Evolutionary conservation across 2,888 invertebrate species (phyloP), one percentile per base, ranked within the genome.

Genomic region (Petrolisthes manimaculis): DNA sequence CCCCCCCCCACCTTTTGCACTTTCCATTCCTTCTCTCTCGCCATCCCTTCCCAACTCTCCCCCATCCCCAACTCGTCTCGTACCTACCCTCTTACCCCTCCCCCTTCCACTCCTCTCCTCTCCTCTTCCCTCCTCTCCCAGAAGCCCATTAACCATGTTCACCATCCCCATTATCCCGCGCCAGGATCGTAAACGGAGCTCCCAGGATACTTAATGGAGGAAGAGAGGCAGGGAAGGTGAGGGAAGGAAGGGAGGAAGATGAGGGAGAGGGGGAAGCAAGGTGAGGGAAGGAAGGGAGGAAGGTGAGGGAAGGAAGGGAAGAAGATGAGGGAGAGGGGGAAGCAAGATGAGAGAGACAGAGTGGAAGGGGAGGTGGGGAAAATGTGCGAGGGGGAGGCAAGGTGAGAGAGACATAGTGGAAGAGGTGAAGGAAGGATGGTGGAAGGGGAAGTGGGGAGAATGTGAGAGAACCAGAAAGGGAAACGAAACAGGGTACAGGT

Each of bases 121-220:
- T 74, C n/a, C 24, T 8, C 74, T 74, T n/a, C 24, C n/a, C 74
- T 74, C 21, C 21, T 18, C 24, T n/a, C 74, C 74, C 24, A 8
- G 12, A 18, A 80, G 55, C 80, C 80, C 80, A 80, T 80, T 80
- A 80, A 80, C 80, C 80, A 80, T 80, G 80, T 80, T 80, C 69
- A 82, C 82, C 83, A 83, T 71, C 71, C 21, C 71, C 83, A 83
- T 83, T 83, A 83, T 83, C 83, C 71, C 51, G 83, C 83, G 69
- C 61, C 71, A 54, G 83, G 71, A 53, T 83, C 83, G 83, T 83
- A 83, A 83, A 83, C 69, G 71, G 71, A 24, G 71, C 71, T 83
- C 71, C n/a, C 71, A 53, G 21, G 83, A 83, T 71, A 71, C 83
- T 83, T 83, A 71, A 69, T 83, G 83, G 67, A 51, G n/a, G 74